Percentiles rank a stretch among this genome's conserved stretches.
phyloP scores from a whole-genome alignment of 2,797 vertebrate genomes.

The Pipistrellus kuhlii region DNA sequence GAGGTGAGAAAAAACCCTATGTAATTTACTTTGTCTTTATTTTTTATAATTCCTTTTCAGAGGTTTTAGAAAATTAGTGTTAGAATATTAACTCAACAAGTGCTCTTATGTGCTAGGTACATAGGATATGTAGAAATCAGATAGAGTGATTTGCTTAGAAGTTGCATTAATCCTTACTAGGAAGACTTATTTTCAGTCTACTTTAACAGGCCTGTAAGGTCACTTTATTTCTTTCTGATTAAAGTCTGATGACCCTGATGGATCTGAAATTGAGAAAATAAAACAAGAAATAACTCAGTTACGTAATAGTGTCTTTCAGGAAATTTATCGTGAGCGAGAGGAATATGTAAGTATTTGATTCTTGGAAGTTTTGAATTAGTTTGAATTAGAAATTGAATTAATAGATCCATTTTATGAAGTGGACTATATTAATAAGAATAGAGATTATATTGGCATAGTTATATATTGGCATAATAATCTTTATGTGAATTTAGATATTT shows the following conservation, averaged over 20 bases:
- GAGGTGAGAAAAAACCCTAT: not conserved
- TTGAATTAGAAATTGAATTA: conserved; percentile 60
- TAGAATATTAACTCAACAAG: conserved; percentile 35
- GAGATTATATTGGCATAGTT: not conserved
- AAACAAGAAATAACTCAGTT: conserved; percentile 88
- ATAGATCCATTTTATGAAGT: conserved; percentile 37
- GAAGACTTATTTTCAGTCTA: conserved; percentile 52
- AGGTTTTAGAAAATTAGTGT: conserved; percentile 51
- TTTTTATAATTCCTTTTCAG: conserved; percentile 24
- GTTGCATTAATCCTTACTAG: conserved; percentile 24
- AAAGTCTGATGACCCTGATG: conserved; percentile 86
- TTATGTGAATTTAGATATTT: conserved; percentile 57
- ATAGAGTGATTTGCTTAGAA: conserved; percentile 9
- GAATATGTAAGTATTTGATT: conserved; percentile 89
- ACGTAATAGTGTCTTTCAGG: conserved; percentile 86
- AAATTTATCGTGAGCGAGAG: conserved; percentile 87
- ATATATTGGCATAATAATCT: conserved; percentile 14
- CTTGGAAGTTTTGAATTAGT: conserved; percentile 59
- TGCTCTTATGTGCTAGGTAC: not conserved
- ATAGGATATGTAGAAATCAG: not conserved
- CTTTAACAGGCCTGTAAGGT: conserved; percentile 49
- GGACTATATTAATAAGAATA: not conserved
- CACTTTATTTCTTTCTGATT: conserved; percentile 67
- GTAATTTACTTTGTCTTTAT: conserved; percentile 57
- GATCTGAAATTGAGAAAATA: conserved; percentile 86